Base-by-base conservation (phyloP, 2,888 invertebrate species). In the Scrobipalpa atriplicella region DNA sequence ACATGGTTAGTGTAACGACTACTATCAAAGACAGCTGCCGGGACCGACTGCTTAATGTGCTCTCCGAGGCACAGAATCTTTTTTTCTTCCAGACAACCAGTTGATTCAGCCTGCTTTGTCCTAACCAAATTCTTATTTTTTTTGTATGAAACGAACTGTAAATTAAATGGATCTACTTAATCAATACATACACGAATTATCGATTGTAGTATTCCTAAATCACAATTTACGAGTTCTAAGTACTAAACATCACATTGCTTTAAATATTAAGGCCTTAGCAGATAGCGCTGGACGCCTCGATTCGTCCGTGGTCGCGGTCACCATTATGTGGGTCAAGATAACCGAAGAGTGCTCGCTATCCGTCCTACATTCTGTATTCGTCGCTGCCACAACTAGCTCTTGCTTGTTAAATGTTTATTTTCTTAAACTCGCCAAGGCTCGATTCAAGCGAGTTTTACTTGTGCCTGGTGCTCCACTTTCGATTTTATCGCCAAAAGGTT, bases 281-380 rank as follows among this genome's bases (percentile, higher is more conserved):
- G 77, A 78, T 75, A 75, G 52, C 19, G 54, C 78, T 74, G 76
- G 76, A 67, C 73, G 78, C 75, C 72, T 71, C 56, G 73, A 76
- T 73, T 71, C 77, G 83, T 79, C 81, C 82, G 80, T 80, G 78
- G 77, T 82, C 81, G 84, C 85, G 87, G 85, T 83, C 86, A 81
- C 80, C 72, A 75, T 41, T 80, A 89, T 84, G 85, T 88, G 80
- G 89, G 89, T 89, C 89, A 87, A 88, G 88, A 87, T 84, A 85
- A 85, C 82, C 79, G 81, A 82, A 83, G 84, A 84, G 84, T 75
- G 74, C 66, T 64, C 70, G 67, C 70, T 73, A 76, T 69, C 78
- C 80, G 85, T 73, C 74, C 82, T 78, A 82, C 83, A 81, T 83
- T 82, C 60, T 64, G 29, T 62, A 51, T 61, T 61, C 51, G 19